Percentiles rank a stretch among this genome's conserved stretches.
Evolutionary conservation across 1,140 invertebrate genomes (phyloP).

Genomic region (Dreissena polymorpha): DNA sequence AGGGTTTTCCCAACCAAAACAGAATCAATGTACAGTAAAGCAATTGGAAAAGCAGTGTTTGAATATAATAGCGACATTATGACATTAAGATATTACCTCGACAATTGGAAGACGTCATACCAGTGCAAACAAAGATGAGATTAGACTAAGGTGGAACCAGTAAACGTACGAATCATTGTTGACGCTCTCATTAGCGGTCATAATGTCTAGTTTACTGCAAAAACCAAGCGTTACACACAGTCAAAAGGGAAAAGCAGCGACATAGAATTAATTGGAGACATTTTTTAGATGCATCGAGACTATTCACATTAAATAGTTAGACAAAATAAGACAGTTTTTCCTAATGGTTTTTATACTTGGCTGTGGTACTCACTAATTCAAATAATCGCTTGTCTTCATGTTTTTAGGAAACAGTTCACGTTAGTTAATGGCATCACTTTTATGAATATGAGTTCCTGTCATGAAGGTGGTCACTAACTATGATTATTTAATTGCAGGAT

Average conservation of each 20-base stretch:
- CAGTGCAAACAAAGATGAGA: neutral
- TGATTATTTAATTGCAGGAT: conserved; percentile 24
- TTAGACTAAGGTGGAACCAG: conserved; percentile 49
- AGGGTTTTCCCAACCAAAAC: neutral
- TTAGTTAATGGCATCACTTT: too few species aligned
- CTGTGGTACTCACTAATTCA: neutral
- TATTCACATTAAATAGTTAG: neutral
- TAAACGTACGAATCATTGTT: conserved; percentile 46
- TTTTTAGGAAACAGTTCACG: too few species aligned
- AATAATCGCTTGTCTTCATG: too few species aligned
- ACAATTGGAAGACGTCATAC: neutral
- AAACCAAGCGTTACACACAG: conserved; percentile 49
- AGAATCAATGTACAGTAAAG: neutral
- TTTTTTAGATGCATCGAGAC: conserved; percentile 50
- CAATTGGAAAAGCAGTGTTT: conserved; percentile 18
- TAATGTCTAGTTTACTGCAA: conserved; percentile 55
- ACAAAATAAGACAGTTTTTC: too few species aligned
- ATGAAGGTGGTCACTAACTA: too few species aligned
- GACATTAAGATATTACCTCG: neutral
- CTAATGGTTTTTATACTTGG: too few species aligned
- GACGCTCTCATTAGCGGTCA: conserved; percentile 55
- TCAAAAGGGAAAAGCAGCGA: conserved; percentile 28
- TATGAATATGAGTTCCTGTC: too few species aligned
- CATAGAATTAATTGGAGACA: conserved; percentile 53
- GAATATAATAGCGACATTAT: neutral